phyloP scores from a whole-genome alignment of 2,113 vertebrate species.

The Vicugna pacos region DNA sequence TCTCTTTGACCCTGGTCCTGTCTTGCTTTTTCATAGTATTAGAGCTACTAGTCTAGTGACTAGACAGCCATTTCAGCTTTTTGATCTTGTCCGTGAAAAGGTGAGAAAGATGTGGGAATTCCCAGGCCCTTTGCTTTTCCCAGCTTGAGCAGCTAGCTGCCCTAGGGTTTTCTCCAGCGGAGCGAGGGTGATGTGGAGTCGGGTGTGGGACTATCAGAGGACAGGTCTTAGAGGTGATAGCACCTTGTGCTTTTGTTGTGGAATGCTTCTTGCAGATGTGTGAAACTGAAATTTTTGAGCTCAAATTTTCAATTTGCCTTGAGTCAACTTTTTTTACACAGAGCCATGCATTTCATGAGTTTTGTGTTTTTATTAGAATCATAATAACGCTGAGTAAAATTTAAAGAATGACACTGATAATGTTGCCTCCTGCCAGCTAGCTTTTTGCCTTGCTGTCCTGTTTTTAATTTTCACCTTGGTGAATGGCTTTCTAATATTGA shows the following conservation, averaged over 20 bases:
- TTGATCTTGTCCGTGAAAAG: not conserved
- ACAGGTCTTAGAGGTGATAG: not conserved
- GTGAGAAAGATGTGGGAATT: not conserved
- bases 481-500: slow-evolving; percentile 33
- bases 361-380: not conserved
- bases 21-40: not conserved
- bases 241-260: slow-evolving; percentile 11
- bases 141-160: not conserved
- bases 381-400: not conserved
- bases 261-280: not conserved
- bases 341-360: not conserved
- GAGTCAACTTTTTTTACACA: not conserved
- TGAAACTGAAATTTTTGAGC: slow-evolving; percentile 4
- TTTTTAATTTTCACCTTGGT: slow-evolving; percentile 48
- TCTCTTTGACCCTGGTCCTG: not conserved
- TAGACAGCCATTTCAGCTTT: not conserved
- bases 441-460: slow-evolving; percentile 36
- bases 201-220: not conserved
- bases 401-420: not conserved
- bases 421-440: not conserved
- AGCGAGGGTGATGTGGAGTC: not conserved
- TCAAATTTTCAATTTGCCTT: slow-evolving; percentile 8
- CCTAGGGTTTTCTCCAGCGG: not conserved
- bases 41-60: not conserved
- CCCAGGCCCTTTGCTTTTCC: not conserved